Evolutionary conservation across 2,888 invertebrate species (phyloP).

Genomic region (Stegophylla sp.): DNA sequence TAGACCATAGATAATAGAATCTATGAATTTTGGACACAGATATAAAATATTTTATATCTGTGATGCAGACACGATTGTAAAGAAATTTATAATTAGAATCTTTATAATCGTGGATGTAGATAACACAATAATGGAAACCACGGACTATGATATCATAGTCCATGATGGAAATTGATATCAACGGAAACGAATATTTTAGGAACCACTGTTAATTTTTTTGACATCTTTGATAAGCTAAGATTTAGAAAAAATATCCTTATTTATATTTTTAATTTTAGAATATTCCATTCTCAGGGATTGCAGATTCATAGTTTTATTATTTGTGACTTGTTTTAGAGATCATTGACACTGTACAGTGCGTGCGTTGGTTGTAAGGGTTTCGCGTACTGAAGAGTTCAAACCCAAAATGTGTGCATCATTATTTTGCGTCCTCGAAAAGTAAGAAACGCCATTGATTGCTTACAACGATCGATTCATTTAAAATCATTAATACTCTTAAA

Average conservation of each 20-base stretch:
- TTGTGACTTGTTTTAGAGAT: too few relatives aligned
- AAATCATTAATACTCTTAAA: background rate
- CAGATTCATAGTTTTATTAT: background rate
- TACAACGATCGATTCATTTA: background rate
- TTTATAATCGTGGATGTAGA: background rate
- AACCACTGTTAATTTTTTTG: constrained; percentile 8
- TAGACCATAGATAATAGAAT: too few relatives aligned
- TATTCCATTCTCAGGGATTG: background rate
- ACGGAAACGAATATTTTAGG: constrained; percentile 31
- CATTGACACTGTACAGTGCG: background rate
- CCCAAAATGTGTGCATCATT: background rate
- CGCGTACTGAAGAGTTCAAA: background rate
- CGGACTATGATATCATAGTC: too few relatives aligned
- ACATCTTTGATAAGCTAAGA: constrained; percentile 36
- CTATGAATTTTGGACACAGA: too few relatives aligned
- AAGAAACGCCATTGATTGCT: background rate
- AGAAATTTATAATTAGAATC: background rate
- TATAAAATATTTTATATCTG: background rate
- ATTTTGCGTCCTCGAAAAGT: background rate
- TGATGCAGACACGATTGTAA: background rate
- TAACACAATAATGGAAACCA: background rate
- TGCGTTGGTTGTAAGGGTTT: background rate
- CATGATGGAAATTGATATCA: too few relatives aligned
- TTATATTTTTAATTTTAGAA: background rate
- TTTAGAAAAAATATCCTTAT: constrained; percentile 1